A percentile compares a stretch with the other conserved stretches of the same genome.
phyloP scores from a whole-genome alignment of 64 coral and sea anemone species.

The Pocillopora damicornis region DNA sequence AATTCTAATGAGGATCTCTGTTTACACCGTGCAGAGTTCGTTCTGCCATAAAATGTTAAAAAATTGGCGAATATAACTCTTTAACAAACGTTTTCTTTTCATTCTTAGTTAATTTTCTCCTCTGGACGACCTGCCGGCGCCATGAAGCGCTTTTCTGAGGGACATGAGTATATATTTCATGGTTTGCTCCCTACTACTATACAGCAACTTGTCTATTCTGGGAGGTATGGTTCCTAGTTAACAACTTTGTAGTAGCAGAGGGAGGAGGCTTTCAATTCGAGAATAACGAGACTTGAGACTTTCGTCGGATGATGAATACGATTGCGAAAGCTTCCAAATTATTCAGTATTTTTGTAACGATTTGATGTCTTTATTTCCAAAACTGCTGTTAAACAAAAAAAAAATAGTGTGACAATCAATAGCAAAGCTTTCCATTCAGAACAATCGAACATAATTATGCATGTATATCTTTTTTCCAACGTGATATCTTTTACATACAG shows the following conservation, averaged over 20 bases:
- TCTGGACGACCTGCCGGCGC: background rate
- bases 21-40: too few relatives aligned
- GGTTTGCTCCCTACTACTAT: background rate
- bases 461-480: background rate
- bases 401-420: too few relatives aligned
- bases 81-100: background rate
- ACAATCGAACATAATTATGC: background rate
- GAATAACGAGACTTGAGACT: too few relatives aligned
- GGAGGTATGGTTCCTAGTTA: background rate
- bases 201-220: background rate
- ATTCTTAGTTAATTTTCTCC: background rate
- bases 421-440: too few relatives aligned
- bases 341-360: too few relatives aligned
- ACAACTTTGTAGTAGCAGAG: background rate
- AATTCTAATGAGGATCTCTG: too few relatives aligned
- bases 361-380: too few relatives aligned
- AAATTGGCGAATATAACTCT: background rate
- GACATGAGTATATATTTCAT: constrained; percentile 31
- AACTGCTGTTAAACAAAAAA: too few relatives aligned
- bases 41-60: background rate
- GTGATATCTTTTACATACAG: background rate
- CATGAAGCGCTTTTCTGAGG: background rate
- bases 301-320: background rate
- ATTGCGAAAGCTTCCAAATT: too few relatives aligned
- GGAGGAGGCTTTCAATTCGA: too few relatives aligned